Evolutionary conservation across 1,140 invertebrate species (phyloP), one percentile per base, ranked within the genome.

Genomic region (Brachionus rubens): DNA sequence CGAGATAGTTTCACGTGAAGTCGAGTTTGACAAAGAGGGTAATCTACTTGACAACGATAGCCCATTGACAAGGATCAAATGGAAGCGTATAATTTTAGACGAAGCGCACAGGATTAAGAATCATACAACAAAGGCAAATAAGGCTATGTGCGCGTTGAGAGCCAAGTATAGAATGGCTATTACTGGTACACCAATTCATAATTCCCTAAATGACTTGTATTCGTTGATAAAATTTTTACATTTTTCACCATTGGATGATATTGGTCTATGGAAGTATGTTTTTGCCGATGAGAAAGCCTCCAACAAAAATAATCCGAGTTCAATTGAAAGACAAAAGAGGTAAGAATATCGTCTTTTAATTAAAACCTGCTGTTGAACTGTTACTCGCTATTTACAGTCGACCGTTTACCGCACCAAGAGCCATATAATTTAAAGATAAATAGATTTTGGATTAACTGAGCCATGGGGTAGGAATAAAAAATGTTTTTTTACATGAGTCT

Each of bases 1-100:
- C 80, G 97, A 99, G 86, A 99, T 99, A 94, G 91, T 96, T 21
- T 94, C 99, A 48, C 89, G 92, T 78, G 95, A 98, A 83, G 96
- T 94, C 82, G 59, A 65, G 19, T 65, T 65, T 43, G 59, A 65
- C 14, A 65, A 65, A 41, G 59, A 65, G 19, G 82, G 79, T 5
- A 90, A 92, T 1, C 92, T 96, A 0, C 93, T 99, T 79, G 98
- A 98, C 81, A 77, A 56, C 41, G 70, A 62, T 5, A 52, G 52
- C 10, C 78, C 76, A 21, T 80, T 92, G 24, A 86, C 88, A 78
- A 81, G 88, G 72, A 87, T 94, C 19, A 83, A 83, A 1, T 98
- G 93, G 93, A 87, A 90, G 5, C 86, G 94, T 68, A 88, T 95
- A 12, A 91, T 97, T 78, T 82, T 98, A 9, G 94, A 98, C 85